Conservation (phyloP, 1,140 invertebrate genomes). For the Atta texana region DNA sequence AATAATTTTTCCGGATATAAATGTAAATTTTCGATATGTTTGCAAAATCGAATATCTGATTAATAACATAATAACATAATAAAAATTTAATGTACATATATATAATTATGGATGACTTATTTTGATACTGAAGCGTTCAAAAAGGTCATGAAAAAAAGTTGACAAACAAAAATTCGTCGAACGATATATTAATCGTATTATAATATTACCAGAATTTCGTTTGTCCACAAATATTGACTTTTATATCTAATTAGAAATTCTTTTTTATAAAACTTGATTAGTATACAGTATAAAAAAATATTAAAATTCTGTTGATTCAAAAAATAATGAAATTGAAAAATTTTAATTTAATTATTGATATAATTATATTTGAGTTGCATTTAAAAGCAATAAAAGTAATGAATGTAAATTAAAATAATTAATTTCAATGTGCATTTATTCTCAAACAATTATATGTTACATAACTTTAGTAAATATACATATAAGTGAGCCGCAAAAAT, state of each 20-base stretch:
- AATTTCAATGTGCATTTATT: neutral
- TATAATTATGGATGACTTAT: neutral
- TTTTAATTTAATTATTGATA: neutral
- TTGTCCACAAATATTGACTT: neutral
- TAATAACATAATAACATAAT: neutral
- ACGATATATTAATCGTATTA: neutral
- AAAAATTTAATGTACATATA: constrained; percentile 14
- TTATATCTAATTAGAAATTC: neutral
- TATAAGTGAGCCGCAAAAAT: neutral
- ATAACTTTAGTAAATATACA: neutral
- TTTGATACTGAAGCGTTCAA: neutral
- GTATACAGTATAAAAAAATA: neutral
- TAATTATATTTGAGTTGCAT: neutral
- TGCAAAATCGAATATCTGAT: neutral
- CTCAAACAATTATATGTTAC: neutral
- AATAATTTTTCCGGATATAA: constrained; percentile 2
- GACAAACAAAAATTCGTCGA: neutral
- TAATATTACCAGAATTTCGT: neutral
- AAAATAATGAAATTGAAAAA: neutral
- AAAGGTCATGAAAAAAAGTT: constrained; percentile 4
- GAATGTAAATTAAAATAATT: neutral
- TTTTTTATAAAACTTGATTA: neutral
- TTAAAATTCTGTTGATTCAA: neutral
- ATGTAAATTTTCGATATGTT: constrained; percentile 4
- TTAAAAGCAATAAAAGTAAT: neutral